Evolutionary conservation across 1,140 invertebrate species (phyloP).

Genomic region (Spodoptera litura): DNA sequence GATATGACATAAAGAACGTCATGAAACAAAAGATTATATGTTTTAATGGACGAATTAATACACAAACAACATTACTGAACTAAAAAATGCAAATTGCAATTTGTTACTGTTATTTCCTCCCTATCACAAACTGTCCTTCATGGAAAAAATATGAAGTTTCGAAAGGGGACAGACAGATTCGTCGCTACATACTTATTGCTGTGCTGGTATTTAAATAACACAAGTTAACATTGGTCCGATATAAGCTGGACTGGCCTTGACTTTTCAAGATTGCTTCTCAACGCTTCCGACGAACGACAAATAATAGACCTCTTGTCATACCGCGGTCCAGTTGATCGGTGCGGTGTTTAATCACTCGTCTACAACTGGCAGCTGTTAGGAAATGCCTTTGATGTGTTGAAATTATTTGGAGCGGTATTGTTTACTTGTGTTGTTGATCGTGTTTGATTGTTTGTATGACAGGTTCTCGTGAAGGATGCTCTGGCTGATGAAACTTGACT

Average conservation of each 20-base stretch:
- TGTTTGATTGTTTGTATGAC: not conserved
- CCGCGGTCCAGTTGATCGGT: constrained; percentile 46
- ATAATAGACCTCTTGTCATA: constrained; percentile 64
- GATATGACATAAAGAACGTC: too few relatives aligned
- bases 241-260: constrained; percentile 77
- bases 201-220: constrained; percentile 84
- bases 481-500: not conserved
- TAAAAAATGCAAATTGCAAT: too few relatives aligned
- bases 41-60: too few relatives aligned
- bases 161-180: constrained; percentile 71
- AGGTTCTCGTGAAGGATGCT: not conserved
- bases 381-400: constrained; percentile 21
- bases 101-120: constrained; percentile 6
- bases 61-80: too few relatives aligned
- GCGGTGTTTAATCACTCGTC: not conserved
- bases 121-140: constrained; percentile 62
- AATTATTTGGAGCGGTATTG: constrained; percentile 8
- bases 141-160: constrained; percentile 73
- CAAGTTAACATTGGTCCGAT: constrained; percentile 84
- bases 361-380: constrained; percentile 19
- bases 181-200: constrained; percentile 58
- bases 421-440: not conserved
- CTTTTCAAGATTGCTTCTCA: constrained; percentile 76
- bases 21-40: too few relatives aligned
- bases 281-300: constrained; percentile 79